phyloP scores from a whole-genome alignment of 2,888 invertebrate genomes.

The Silvanus unidentatus region DNA sequence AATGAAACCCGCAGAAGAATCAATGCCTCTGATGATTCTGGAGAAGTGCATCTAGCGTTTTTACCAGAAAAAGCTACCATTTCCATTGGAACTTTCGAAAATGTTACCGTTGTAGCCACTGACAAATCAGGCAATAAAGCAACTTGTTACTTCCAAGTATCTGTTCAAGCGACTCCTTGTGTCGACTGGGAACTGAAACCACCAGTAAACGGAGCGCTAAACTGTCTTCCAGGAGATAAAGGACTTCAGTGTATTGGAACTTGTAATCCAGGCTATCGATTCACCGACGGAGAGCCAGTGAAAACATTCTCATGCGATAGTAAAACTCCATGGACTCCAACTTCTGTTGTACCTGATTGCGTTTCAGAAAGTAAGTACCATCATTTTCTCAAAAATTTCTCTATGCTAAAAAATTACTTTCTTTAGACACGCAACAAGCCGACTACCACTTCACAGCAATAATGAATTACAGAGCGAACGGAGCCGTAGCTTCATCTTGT shows the following conservation, averaged over 20 bases:
- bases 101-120: slow-evolving; percentile 83
- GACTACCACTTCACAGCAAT: slow-evolving; percentile 85
- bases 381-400: not conserved
- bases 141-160: slow-evolving; percentile 86
- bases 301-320: slow-evolving; percentile 83
- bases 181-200: slow-evolving; percentile 91
- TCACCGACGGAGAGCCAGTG: slow-evolving; percentile 83
- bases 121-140: slow-evolving; percentile 86
- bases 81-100: slow-evolving; percentile 81
- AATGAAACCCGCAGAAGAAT: slow-evolving; percentile 82
- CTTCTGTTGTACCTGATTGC: slow-evolving; percentile 88
- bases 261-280: slow-evolving; percentile 81
- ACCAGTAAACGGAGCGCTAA: slow-evolving; percentile 82
- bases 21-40: slow-evolving; percentile 82
- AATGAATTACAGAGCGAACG: slow-evolving; percentile 82
- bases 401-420: not conserved
- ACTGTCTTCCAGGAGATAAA: slow-evolving; percentile 76
- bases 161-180: slow-evolving; percentile 89
- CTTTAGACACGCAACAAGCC: slow-evolving; percentile 91
- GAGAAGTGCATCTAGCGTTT: slow-evolving; percentile 77
- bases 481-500: slow-evolving; percentile 80
- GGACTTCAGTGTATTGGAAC: slow-evolving; percentile 86
- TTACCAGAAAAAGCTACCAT: slow-evolving; percentile 80
- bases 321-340: slow-evolving; percentile 78
- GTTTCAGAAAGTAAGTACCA: slow-evolving; percentile 76